These are phyloP conservation scores for Vimba vimba DNA, from an alignment of 2,113 vertebrate species.

Conservation along the genomic window DNA sequence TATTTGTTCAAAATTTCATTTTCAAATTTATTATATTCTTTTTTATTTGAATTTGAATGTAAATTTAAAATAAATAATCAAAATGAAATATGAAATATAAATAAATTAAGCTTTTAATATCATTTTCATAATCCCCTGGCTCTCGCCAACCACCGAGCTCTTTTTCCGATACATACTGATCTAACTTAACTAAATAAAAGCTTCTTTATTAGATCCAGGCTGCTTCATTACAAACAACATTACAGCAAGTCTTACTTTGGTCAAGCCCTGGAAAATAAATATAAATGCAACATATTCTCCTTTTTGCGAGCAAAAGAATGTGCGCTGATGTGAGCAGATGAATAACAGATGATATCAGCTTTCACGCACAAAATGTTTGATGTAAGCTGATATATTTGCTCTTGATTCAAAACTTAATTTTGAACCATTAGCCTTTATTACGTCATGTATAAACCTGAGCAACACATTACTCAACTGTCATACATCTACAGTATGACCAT, in stretches of 20 bases:
- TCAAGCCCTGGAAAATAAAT: not conserved
- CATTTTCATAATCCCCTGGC: not conserved
- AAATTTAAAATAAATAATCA: not conserved
- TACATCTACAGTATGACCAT: not conserved
- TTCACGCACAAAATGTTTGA: constrained; percentile 30
- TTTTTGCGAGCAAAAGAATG: constrained; percentile 31
- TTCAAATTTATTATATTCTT: not conserved
- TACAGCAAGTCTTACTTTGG: not conserved
- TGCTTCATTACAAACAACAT: constrained; percentile 14
- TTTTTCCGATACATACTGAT: constrained; percentile 3
- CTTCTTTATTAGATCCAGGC: constrained; percentile 25
- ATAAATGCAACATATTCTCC: constrained; percentile 26
- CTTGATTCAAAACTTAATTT: constrained; percentile 17
- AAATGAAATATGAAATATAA: constrained; percentile 5
- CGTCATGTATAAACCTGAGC: constrained; percentile 23
- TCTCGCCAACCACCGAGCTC: not conserved
- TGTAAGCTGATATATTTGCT: constrained; percentile 38
- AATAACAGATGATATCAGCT: constrained; percentile 47
- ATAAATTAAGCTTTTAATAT: not conserved
- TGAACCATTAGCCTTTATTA: constrained; percentile 10
- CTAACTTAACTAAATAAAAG: constrained; percentile 5
- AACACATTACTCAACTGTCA: constrained; percentile 19
- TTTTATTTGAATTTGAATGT: not conserved
- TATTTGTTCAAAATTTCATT: not conserved
- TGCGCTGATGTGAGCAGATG: constrained; percentile 34